Evolutionary conservation across 2,113 vertebrate genomes (phyloP).

Genomic region (Riparia riparia): DNA sequence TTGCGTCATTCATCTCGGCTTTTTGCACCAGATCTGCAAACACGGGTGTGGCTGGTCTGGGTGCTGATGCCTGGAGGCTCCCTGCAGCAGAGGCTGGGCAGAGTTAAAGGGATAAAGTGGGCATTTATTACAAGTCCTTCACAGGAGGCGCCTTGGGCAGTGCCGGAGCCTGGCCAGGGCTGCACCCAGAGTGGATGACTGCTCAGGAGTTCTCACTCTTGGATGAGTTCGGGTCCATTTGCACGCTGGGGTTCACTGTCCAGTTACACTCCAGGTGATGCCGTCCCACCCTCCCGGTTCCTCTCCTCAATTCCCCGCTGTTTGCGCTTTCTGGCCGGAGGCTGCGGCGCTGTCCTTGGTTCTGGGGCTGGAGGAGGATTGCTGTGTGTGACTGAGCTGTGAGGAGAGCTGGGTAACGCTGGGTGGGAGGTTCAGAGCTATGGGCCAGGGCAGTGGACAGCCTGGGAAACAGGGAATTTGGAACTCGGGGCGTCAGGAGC

Average conservation of each 20-base stretch:
- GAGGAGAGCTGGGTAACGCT: neutral
- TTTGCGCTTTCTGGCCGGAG: neutral
- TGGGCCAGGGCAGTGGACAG: neutral
- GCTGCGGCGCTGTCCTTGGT: neutral
- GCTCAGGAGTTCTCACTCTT: neutral
- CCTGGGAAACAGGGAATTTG: no score
- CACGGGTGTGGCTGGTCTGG: rapidly evolving
- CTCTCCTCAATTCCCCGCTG: neutral
- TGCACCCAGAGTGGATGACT: rapidly evolving
- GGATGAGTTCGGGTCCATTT: neutral
- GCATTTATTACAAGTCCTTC: neutral
- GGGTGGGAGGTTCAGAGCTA: neutral
- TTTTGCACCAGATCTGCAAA: neutral
- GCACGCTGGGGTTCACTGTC: neutral
- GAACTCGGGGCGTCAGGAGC: no score
- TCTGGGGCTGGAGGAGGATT: no score
- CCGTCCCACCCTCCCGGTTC: no score
- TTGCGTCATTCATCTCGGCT: neutral
- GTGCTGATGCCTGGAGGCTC: no score
- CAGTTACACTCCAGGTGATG: no score
- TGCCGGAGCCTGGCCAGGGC: neutral
- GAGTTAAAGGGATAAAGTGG: rapidly evolving
- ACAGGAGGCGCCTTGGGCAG: neutral
- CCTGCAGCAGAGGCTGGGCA: neutral
- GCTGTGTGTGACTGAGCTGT: neutral